These are phyloP conservation scores for Loris lydekkerianus DNA, from an alignment of 2,797 vertebrate genomes.

Conservation along the genomic window DNA sequence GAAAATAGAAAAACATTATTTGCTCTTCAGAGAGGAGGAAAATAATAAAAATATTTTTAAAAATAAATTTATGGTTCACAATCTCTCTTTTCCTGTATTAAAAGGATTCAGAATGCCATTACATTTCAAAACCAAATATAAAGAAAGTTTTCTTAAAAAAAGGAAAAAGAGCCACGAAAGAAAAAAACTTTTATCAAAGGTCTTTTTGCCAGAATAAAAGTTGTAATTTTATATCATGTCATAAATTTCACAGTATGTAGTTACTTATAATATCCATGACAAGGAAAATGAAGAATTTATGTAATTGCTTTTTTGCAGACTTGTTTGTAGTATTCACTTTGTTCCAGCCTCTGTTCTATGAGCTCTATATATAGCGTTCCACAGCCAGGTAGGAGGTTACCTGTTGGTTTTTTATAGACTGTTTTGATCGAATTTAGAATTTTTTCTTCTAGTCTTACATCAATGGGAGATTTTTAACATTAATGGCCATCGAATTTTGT, in stretches of 20 bases:
- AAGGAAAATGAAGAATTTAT: neutral
- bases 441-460: conserved; percentile 9
- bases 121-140: conserved; percentile 24
- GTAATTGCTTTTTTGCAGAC: neutral
- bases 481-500: neutral
- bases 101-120: neutral
- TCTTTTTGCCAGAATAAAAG: conserved; percentile 11
- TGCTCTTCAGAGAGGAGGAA: conserved; percentile 9
- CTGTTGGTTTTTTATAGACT: neutral
- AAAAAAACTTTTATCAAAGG: neutral
- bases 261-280: neutral
- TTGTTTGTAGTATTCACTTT: neutral
- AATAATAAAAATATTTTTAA: neutral
- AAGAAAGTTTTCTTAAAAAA: neutral
- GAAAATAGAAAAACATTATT: neutral
- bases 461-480: conserved; percentile 7
- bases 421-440: neutral
- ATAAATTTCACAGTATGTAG: neutral
- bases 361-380: neutral
- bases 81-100: neutral
- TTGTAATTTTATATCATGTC: neutral
- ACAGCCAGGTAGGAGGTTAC: neutral
- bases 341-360: neutral
- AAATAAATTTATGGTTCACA: neutral
- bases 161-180: neutral